These are phyloP conservation scores for Sciurus niger DNA, from an alignment of 2,113 vertebrate genomes.

Conservation along the genomic window DNA sequence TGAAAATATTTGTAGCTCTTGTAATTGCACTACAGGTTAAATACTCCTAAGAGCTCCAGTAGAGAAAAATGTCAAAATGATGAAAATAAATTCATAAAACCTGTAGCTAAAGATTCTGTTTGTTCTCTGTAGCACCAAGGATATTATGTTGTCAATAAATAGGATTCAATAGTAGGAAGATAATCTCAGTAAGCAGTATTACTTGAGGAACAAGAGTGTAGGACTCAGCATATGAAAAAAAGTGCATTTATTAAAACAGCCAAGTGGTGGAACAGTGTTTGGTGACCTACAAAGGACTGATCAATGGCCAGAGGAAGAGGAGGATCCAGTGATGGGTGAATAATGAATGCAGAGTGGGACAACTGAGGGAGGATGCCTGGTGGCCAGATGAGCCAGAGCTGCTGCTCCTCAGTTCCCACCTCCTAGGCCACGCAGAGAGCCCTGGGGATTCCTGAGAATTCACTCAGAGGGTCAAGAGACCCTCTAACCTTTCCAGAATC, in stretches of 20 bases:
- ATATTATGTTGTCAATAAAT: background rate
- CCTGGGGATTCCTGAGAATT: background rate
- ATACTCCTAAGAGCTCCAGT: background rate
- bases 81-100: constrained; percentile 6
- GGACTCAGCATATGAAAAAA: background rate
- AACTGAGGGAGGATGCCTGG: background rate
- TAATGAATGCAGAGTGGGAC: background rate
- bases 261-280: fast-evolving
- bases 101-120: background rate
- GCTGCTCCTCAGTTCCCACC: background rate
- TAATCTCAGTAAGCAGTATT: background rate
- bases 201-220: background rate
- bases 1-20: background rate
- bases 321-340: background rate
- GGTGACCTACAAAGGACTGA: background rate
- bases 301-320: background rate
- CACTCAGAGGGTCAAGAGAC: background rate
- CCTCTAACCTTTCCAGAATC: background rate
- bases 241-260: background rate
- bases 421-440: fast-evolving
- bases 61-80: background rate
- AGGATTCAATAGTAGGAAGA: background rate
- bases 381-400: background rate
- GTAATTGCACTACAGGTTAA: background rate
- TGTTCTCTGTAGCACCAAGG: background rate